Base-by-base conservation (phyloP, 2,113 vertebrate species). In the Brevimyrus niger region DNA sequence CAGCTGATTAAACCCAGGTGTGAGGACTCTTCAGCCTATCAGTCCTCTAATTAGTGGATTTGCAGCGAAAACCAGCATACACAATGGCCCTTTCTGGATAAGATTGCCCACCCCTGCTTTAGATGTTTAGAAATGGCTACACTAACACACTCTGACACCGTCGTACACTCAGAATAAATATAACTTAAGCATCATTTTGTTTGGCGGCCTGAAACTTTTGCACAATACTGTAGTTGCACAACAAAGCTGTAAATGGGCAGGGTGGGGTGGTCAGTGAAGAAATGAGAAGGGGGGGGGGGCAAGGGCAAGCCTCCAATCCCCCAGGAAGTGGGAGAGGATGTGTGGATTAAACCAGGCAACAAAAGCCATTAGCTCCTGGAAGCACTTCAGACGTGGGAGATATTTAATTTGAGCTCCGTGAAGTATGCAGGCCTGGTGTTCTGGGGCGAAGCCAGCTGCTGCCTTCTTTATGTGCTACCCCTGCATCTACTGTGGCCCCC, bases 321-420 rank as follows among this genome's bases (percentile, higher is more conserved):
- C 95, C 93, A 94, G 94, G 94, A 96, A 95, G 95, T 96, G 95
- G 94, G 95, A 96, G 95, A 96, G 95, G 95, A 96, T 96, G 95
- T 96, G 95, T 93, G 94, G 95, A 95, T 96, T 95, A 96, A 95
- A 95, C 93, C 94, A 94, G 95, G 95, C 94, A 95, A 96, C 96
- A 96, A 96, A 96, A 95, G 96, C 95, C 94, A 95, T 96, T 96
- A 95, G 94, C 89, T 92, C 91, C 92, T 96, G 95, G 95, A 96
- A 94, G 84, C 92, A 96, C 95, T 96, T 96, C 95, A 96, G 94
- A 96, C 94, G 94, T 92, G 90, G 91, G 92, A 88, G 93, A 93
- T 93, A 95, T 96, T 96, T 96, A 96, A 96, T 95, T 95, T 96
- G 90, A 93, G 95, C 94, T 95, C 95, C 95, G 94, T 92, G 94